Evolutionary conservation across 2,797 vertebrate species (phyloP).

Genomic region (Nannoperca obscura): DNA sequence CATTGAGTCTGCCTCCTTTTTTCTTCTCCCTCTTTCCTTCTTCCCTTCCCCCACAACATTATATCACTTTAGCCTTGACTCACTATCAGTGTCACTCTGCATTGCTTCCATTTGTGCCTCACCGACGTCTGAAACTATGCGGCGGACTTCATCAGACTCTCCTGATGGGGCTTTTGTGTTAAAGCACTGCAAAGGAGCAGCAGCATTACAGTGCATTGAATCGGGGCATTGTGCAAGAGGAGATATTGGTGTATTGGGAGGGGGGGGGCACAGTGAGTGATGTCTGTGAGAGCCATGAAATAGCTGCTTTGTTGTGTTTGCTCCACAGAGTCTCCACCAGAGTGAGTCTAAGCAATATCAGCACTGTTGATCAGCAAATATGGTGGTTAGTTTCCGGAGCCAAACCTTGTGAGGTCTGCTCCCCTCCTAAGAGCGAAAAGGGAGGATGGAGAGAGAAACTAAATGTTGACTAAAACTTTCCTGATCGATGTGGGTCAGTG

Average conservation of each 20-base stretch:
- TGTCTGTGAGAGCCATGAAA: constrained; percentile 66
- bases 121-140: constrained; percentile 20
- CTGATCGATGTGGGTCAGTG: constrained; percentile 29
- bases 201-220: constrained; percentile 65
- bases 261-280: constrained; percentile 39
- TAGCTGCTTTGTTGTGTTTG: constrained; percentile 73
- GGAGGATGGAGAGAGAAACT: constrained; percentile 33
- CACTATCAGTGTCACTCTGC: constrained; percentile 71
- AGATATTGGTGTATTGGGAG: constrained; percentile 65
- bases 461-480: constrained; percentile 31
- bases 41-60: constrained; percentile 80
- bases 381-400: constrained; percentile 63
- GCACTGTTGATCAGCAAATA: constrained; percentile 71
- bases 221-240: constrained; percentile 71
- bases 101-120: constrained; percentile 45
- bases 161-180: constrained; percentile 45
- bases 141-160: constrained; percentile 27
- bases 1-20: constrained; percentile 76
- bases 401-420: constrained; percentile 32
- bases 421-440: constrained; percentile 16
- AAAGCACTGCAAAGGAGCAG: constrained; percentile 43
- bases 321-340: constrained; percentile 35
- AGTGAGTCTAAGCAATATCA: constrained; percentile 58
- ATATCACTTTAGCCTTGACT: constrained; percentile 77
- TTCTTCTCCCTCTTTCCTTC: constrained; percentile 75